Base-by-base conservation (phyloP, 2,797 vertebrate species). In the Pygocentrus nattereri region DNA sequence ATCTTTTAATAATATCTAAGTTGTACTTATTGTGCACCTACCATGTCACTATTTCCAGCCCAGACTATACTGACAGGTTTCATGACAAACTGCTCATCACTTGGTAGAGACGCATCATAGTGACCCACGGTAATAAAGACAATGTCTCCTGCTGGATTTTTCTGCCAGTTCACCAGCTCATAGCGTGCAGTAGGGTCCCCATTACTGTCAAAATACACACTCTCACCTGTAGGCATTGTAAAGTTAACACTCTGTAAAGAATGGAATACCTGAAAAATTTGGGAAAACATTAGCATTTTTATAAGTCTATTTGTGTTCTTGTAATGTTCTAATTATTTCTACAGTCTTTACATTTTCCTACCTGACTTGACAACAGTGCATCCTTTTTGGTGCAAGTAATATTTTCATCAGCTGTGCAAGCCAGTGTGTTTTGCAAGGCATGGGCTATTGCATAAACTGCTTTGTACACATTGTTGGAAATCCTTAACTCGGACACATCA, bases 121-220 rank as follows among this genome's bases (percentile, higher is more conserved):
- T 89, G 89, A 65, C 94, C 94, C 3, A 93, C 90, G 23, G 89
- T 85, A 38, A 93, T 85, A 84, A 94, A 94, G 34, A 71, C 80
- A 18, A 30, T 86, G 2, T 90, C 85, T 72, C 92, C 92, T 58
- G 67, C 85, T 58, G 12, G 49, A 76, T 87, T 91, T 84, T 85
- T 92, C 87, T 94, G 93, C 94, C 94, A 95, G 89, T 95, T 95
- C 50, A 94, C 92, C 64, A 95, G 88, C 81, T 94, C 93, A 82
- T 95, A 95, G 18, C 75, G 88, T 1, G 94, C 93, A 16, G 84
- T 78, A 47, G 93, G 93, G 76, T 95, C 93, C 83, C 94, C 94
- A 68, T 93, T 92, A 69, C 41, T 47, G 88, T 94, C 90, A 86
- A 95, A 95, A 84, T 87, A 83, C 1, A 94, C 90, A 15, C 13